These are phyloP conservation scores for Diarsia brunnea DNA, from an alignment of 2,888 invertebrate species.

Conservation along the genomic window DNA sequence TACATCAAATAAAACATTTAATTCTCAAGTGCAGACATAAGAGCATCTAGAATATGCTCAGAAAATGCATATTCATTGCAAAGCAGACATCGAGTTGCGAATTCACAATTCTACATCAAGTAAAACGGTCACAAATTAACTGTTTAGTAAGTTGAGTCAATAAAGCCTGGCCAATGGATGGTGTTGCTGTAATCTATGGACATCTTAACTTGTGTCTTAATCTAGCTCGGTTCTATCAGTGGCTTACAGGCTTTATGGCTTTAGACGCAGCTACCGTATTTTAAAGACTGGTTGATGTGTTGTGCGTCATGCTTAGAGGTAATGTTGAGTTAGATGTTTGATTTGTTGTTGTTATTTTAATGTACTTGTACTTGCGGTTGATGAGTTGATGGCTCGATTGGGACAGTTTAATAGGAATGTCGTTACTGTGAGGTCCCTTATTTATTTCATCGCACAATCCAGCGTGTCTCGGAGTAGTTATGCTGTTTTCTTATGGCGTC, in stretches of 20 bases:
- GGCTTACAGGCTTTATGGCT: slow-evolving; percentile 38
- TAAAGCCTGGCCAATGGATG: slow-evolving; percentile 65
- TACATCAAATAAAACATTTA: slow-evolving; percentile 3
- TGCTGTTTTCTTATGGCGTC: not conserved
- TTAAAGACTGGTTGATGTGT: slow-evolving; percentile 16
- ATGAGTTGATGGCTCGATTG: not conserved
- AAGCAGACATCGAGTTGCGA: slow-evolving; percentile 49
- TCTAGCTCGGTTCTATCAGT: slow-evolving; percentile 43
- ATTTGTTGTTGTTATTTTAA: slow-evolving; percentile 6
- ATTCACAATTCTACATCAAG: slow-evolving; percentile 47
- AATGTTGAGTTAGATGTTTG: slow-evolving; percentile 5
- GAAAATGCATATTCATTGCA: slow-evolving; percentile 64
- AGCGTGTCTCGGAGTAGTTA: not conserved
- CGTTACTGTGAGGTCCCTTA: not conserved
- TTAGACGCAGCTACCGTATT: slow-evolving; percentile 34
- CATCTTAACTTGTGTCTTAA: slow-evolving; percentile 56
- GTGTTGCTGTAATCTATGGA: slow-evolving; percentile 59
- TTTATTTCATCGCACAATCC: not conserved
- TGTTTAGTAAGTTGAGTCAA: slow-evolving; percentile 60
- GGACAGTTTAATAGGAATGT: not conserved
- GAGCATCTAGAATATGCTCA: slow-evolving; percentile 33
- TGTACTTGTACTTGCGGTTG: not conserved
- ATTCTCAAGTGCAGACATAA: slow-evolving; percentile 11
- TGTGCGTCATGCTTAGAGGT: slow-evolving; percentile 6
- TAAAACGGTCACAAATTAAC: slow-evolving; percentile 66